Evolutionary conservation across 2,113 vertebrate genomes (phyloP).

Genomic region (Salvator merianae): DNA sequence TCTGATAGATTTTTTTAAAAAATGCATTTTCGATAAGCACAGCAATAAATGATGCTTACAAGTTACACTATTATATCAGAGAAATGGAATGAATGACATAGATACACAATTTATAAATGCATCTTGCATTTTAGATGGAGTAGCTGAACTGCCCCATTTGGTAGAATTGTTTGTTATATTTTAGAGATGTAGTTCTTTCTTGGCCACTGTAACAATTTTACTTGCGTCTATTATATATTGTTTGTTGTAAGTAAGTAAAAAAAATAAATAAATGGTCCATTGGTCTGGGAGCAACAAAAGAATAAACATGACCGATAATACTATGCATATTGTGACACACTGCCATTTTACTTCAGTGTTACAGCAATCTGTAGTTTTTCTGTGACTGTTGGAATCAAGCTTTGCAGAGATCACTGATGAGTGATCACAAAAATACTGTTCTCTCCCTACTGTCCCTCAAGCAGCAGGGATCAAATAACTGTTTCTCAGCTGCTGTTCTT

Average conservation of each 20-base stretch:
- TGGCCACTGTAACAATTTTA: no score
- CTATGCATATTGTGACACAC: constrained; percentile 52
- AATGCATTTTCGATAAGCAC: constrained; percentile 25
- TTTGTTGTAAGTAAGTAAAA: no score
- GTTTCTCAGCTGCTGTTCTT: constrained; percentile 65
- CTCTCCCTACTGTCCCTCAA: constrained; percentile 60
- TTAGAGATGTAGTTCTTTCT: no score
- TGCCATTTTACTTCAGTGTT: constrained; percentile 54
- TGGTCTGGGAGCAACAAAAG: constrained; percentile 71
- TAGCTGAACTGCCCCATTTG: constrained; percentile 41
- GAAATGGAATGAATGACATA: neutral
- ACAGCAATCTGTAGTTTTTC: constrained; percentile 63
- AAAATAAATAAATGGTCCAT: no score
- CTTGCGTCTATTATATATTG: no score
- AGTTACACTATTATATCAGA: constrained; percentile 28
- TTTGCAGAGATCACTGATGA: constrained; percentile 47
- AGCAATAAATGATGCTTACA: constrained; percentile 11
- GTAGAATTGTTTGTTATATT: neutral
- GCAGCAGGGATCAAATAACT: constrained; percentile 70
- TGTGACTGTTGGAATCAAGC: constrained; percentile 46
- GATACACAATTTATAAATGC: constrained; percentile 20
- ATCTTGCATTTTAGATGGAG: constrained; percentile 19
- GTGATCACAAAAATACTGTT: constrained; percentile 64
- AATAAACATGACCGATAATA: constrained; percentile 47
- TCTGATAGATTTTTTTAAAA: neutral